Conservation (phyloP, 2,113 vertebrate species). For the Dipodomys stephensi region DNA sequence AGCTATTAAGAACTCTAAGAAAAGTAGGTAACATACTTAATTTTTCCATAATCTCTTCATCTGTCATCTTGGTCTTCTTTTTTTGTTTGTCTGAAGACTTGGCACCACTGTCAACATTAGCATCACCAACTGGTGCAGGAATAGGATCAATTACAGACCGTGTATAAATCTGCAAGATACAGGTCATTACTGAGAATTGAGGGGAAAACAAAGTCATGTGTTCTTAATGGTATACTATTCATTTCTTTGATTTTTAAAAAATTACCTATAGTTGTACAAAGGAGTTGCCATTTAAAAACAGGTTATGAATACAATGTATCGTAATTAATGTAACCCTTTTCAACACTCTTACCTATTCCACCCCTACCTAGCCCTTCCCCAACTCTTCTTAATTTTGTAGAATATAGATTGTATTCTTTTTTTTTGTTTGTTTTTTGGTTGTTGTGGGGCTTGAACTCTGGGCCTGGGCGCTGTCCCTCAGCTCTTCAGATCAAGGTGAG, state of each 20-base stretch:
- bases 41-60: slow-evolving; percentile 99
- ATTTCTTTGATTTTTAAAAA: background rate
- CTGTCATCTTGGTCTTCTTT: slow-evolving; percentile 98
- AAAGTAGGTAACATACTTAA: slow-evolving; percentile 90
- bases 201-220: background rate
- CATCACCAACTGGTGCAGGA: slow-evolving; percentile 89
- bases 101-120: slow-evolving; percentile 89
- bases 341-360: too few relatives aligned
- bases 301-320: too few relatives aligned
- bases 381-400: too few relatives aligned
- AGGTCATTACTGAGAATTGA: slow-evolving; percentile 44
- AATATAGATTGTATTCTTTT: too few relatives aligned
- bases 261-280: too few relatives aligned
- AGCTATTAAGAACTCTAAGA: slow-evolving; percentile 18
- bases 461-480: too few relatives aligned
- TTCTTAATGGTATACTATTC: background rate
- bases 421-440: too few relatives aligned
- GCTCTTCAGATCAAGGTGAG: too few relatives aligned
- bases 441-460: too few relatives aligned
- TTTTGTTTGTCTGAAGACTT: slow-evolving; percentile 94
- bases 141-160: slow-evolving; percentile 97
- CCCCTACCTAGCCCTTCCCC: too few relatives aligned
- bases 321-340: too few relatives aligned
- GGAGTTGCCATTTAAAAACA: too few relatives aligned
- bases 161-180: slow-evolving; percentile 92